phyloP scores from a whole-genome alignment of 1,140 invertebrate genomes.

The Lysiphlebus fabarum region DNA sequence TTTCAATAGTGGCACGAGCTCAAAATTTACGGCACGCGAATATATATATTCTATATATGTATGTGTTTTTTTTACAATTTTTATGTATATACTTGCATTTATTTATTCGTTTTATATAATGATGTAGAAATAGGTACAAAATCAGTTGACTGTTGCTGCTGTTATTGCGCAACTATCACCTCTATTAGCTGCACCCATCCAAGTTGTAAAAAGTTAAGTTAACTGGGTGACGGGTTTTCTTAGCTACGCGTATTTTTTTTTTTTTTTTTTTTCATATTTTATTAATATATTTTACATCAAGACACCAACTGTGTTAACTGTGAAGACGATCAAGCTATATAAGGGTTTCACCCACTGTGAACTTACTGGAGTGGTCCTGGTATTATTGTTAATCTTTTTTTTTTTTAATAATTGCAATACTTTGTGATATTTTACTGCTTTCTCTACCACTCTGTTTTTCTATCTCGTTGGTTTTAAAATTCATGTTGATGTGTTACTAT shows the following conservation, averaged over 20 bases:
- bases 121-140: background rate
- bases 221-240: too few relatives aligned
- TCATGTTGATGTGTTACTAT: too few relatives aligned
- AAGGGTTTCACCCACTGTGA: too few relatives aligned
- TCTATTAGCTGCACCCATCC: conserved; percentile 39
- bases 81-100: too few relatives aligned
- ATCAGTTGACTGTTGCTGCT: background rate
- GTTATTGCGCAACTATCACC: conserved; percentile 35
- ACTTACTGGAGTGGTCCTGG: too few relatives aligned
- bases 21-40: conserved; percentile 54
- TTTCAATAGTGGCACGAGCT: conserved; percentile 50
- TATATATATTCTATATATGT: conserved; percentile 2
- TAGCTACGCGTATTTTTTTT: too few relatives aligned
- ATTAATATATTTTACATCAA: background rate
- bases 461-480: too few relatives aligned
- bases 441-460: too few relatives aligned
- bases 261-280: background rate
- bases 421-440: too few relatives aligned
- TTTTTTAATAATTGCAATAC: too few relatives aligned
- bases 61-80: background rate
- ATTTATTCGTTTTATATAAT: background rate
- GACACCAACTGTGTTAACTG: conserved; percentile 1
- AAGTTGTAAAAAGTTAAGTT: background rate
- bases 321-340: too few relatives aligned
- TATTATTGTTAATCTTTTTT: too few relatives aligned